Conservation (phyloP, 2,888 invertebrate species). For the Lasiommata megera region DNA sequence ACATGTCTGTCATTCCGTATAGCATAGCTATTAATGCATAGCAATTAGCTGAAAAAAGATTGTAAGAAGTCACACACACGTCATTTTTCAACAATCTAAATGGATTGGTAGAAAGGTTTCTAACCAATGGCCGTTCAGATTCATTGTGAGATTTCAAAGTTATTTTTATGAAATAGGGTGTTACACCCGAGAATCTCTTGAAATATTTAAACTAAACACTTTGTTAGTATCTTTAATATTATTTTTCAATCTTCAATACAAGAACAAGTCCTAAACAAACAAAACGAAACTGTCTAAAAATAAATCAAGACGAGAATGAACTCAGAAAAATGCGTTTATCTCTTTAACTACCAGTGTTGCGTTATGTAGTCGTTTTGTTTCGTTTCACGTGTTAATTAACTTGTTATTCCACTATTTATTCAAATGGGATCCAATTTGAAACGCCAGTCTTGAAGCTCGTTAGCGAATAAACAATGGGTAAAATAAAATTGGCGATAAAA, state of each 20-base stretch:
- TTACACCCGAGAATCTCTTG: too few relatives aligned
- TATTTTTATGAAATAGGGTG: too few relatives aligned
- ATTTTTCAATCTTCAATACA: not conserved
- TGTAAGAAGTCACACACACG: too few relatives aligned
- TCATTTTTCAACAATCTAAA: too few relatives aligned
- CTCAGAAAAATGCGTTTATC: constrained; percentile 15
- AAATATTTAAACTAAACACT: too few relatives aligned
- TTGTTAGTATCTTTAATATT: too few relatives aligned
- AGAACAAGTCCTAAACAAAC: not conserved
- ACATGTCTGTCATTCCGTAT: too few relatives aligned
- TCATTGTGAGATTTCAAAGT: too few relatives aligned
- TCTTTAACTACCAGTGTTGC: not conserved
- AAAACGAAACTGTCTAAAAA: constrained; percentile 14
- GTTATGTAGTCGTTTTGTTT: constrained; percentile 1
- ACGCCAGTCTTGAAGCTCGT: not conserved
- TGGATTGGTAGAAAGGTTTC: too few relatives aligned
- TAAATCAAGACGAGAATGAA: constrained; percentile 24
- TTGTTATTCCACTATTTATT: constrained; percentile 8
- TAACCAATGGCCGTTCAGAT: too few relatives aligned
- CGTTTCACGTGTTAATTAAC: constrained; percentile 2
- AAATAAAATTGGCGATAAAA: not conserved
- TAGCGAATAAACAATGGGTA: not conserved
- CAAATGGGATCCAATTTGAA: not conserved
- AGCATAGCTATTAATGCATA: too few relatives aligned
- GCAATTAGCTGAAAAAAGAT: too few relatives aligned